These are phyloP conservation scores for Drosophila testacea DNA, from an alignment of 2,888 invertebrate genomes.

Conservation along the genomic window DNA sequence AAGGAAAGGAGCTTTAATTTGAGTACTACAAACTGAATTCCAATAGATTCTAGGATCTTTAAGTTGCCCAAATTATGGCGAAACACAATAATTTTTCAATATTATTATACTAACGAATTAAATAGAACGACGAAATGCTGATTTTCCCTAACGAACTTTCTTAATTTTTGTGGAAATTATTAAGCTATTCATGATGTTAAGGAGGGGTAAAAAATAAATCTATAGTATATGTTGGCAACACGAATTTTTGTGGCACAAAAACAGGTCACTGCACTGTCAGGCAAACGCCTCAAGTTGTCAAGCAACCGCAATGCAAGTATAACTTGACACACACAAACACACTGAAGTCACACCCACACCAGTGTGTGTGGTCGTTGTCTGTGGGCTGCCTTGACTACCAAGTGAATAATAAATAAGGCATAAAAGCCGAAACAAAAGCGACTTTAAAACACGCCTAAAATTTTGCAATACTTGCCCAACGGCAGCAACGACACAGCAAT, in stretches of 20 bases:
- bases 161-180: slow-evolving; percentile 33
- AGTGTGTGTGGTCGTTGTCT: neutral
- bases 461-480: slow-evolving; percentile 68
- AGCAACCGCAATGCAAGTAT: slow-evolving; percentile 61
- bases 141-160: too few species aligned
- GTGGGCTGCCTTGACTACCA: slow-evolving; percentile 51
- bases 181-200: slow-evolving; percentile 51
- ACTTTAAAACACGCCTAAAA: slow-evolving; percentile 66
- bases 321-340: slow-evolving; percentile 43
- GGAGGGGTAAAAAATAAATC: slow-evolving; percentile 2
- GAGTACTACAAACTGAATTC: too few species aligned
- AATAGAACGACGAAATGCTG: too few species aligned
- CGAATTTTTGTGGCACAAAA: slow-evolving; percentile 54
- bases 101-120: too few species aligned
- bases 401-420: slow-evolving; percentile 79
- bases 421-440: slow-evolving; percentile 78
- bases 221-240: slow-evolving; percentile 24
- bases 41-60: too few species aligned
- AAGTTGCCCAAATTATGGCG: too few species aligned
- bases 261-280: slow-evolving; percentile 66
- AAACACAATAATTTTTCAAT: too few species aligned
- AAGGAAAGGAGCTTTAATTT: too few species aligned
- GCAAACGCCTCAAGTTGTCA: slow-evolving; percentile 70
- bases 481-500: slow-evolving; percentile 52
- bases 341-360: slow-evolving; percentile 16